Conservation (phyloP, 2,113 vertebrate genomes). For the Archilochus colubris region DNA sequence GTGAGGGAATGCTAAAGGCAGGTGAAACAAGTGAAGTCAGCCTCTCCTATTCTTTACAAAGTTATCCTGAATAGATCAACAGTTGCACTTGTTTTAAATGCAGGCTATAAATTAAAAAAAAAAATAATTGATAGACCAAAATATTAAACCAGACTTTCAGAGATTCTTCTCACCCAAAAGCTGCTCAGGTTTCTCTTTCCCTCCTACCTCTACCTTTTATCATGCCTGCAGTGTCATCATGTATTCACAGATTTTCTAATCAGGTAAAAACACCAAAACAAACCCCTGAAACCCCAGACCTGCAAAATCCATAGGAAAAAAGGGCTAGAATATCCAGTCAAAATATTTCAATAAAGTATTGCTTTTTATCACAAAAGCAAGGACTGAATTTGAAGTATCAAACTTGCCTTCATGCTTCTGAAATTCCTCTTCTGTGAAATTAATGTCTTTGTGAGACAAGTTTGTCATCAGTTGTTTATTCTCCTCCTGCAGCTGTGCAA, state of each 20-base stretch:
- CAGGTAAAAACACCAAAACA: neutral
- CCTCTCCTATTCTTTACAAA: neutral
- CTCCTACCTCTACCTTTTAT: neutral
- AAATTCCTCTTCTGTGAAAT: conserved; percentile 87
- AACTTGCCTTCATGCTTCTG: conserved; percentile 87
- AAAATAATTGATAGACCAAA: neutral
- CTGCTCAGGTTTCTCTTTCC: neutral
- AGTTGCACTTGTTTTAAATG: neutral
- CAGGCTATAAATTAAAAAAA: neutral
- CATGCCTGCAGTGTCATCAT: neutral
- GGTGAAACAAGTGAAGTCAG: neutral
- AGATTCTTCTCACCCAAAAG: neutral
- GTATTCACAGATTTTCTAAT: neutral
- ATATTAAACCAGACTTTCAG: neutral
- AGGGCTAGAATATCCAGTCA: neutral
- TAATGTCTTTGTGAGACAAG: conserved; percentile 82
- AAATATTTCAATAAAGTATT: neutral
- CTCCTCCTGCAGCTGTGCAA: conserved; percentile 88
- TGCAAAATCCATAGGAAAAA: neutral
- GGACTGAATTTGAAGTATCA: conserved; percentile 24
- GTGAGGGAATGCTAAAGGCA: neutral
- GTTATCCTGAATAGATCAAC: neutral
- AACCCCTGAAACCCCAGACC: neutral
- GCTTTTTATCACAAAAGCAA: conserved; percentile 33
- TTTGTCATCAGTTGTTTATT: conserved; percentile 87